Percentiles rank a stretch among this genome's conserved stretches.
Conservation (phyloP, 1,140 invertebrate genomes). For the Megathymus violae region DNA sequence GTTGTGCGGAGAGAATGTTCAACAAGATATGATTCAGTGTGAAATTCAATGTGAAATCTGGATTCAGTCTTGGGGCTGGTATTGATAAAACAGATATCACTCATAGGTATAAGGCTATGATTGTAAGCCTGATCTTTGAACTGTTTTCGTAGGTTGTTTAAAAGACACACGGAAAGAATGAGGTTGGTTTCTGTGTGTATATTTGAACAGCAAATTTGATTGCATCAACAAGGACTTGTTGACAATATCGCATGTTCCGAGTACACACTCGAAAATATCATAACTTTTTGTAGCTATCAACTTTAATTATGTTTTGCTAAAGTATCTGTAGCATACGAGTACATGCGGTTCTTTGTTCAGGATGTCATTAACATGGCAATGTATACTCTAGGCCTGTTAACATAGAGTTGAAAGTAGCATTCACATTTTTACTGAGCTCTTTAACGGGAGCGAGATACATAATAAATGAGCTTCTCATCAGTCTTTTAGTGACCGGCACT, state of each 20-base stretch:
- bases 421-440: conserved; percentile 14
- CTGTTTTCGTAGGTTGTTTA: too few species aligned
- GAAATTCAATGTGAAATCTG: too few species aligned
- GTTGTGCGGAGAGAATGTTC: too few species aligned
- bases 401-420: conserved; percentile 16
- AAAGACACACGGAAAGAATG: too few species aligned
- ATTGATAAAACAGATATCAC: too few species aligned
- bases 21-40: too few species aligned
- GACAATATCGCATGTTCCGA: neutral
- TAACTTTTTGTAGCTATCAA: conserved; percentile 27
- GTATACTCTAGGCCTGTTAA: neutral
- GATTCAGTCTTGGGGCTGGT: too few species aligned
- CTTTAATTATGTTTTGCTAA: conserved; percentile 24
- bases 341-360: conserved; percentile 17
- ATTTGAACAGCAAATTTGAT: too few species aligned
- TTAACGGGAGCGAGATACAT: conserved; percentile 26
- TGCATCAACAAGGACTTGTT: too few species aligned
- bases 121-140: too few species aligned
- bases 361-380: neutral
- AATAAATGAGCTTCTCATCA: conserved; percentile 25
- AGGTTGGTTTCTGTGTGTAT: too few species aligned
- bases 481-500: conserved; percentile 13
- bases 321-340: conserved; percentile 11
- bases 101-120: too few species aligned
- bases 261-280: conserved; percentile 11